Conservation (phyloP, 2,113 vertebrate genomes). For the Lathamus discolor region DNA sequence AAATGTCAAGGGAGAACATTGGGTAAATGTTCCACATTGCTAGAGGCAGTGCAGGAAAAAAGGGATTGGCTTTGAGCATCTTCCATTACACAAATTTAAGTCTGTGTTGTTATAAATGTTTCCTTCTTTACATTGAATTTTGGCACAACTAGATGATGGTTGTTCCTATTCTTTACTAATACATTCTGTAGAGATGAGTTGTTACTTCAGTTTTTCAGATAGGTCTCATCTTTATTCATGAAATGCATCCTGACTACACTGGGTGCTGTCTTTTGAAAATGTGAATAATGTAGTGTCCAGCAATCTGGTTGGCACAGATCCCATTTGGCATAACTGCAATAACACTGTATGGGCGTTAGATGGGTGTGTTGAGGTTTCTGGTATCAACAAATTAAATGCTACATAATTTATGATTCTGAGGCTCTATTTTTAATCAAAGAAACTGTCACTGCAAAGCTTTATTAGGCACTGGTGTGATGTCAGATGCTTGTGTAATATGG, state of each 20-base stretch:
- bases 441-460: slow-evolving; percentile 46
- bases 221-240: slow-evolving; percentile 18
- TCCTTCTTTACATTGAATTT: background rate
- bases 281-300: slow-evolving; percentile 47
- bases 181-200: background rate
- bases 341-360: slow-evolving; percentile 12
- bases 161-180: background rate
- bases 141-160: background rate
- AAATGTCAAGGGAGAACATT: slow-evolving; percentile 20
- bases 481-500: slow-evolving; percentile 28
- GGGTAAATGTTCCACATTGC: background rate
- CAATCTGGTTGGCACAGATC: slow-evolving; percentile 35
- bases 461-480: slow-evolving; percentile 35
- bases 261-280: background rate
- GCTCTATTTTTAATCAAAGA: slow-evolving; percentile 38
- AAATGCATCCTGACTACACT: background rate
- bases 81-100: background rate
- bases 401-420: slow-evolving; percentile 49
- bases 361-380: slow-evolving; percentile 47
- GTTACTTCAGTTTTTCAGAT: background rate
- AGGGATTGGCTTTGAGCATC: background rate
- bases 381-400: slow-evolving; percentile 50
- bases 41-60: background rate
- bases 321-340: slow-evolving; percentile 39
- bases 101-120: background rate